These are phyloP conservation scores for Branchinecta sandiegonensis DNA, from an alignment of 2,888 invertebrate genomes.

Conservation along the genomic window DNA sequence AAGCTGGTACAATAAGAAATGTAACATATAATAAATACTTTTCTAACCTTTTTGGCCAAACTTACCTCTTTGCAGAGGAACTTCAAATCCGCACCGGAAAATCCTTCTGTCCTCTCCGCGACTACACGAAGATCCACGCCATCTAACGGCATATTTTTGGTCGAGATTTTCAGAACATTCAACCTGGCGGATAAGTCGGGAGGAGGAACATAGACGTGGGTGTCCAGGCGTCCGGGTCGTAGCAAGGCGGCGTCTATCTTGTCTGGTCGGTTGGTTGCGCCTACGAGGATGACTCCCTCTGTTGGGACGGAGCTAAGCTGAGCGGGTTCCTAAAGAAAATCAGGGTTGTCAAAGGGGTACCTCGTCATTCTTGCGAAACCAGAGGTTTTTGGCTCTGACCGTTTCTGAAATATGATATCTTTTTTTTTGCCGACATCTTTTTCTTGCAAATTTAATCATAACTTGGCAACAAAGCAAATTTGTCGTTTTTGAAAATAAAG, in stretches of 20 bases:
- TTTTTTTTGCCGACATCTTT: too few species aligned
- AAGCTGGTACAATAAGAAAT: too few species aligned
- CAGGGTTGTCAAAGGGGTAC: too few species aligned
- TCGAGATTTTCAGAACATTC: constrained; percentile 38
- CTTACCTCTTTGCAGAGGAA: constrained; percentile 44
- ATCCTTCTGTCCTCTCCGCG: constrained; percentile 39
- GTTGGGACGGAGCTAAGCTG: constrained; percentile 23
- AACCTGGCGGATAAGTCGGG: constrained; percentile 37
- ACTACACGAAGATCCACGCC: constrained; percentile 34
- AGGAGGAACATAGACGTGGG: constrained; percentile 45
- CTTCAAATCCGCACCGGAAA: constrained; percentile 48
- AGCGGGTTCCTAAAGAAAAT: too few species aligned
- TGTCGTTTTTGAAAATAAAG: too few species aligned
- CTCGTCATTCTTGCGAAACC: too few species aligned
- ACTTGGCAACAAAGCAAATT: too few species aligned
- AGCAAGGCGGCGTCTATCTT: constrained; percentile 46
- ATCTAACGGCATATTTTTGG: constrained; percentile 37
- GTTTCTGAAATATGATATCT: too few species aligned
- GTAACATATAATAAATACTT: too few species aligned
- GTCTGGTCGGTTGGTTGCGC: constrained; percentile 50
- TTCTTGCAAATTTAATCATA: too few species aligned
- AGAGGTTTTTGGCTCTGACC: too few species aligned
- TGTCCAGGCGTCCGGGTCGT: constrained; percentile 48
- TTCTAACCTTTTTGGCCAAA: not conserved
- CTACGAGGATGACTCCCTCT: constrained; percentile 43